Evolutionary conservation across 2,113 vertebrate genomes (phyloP), one percentile per base, ranked within the genome.

Genomic region (Nerophis ophidion): DNA sequence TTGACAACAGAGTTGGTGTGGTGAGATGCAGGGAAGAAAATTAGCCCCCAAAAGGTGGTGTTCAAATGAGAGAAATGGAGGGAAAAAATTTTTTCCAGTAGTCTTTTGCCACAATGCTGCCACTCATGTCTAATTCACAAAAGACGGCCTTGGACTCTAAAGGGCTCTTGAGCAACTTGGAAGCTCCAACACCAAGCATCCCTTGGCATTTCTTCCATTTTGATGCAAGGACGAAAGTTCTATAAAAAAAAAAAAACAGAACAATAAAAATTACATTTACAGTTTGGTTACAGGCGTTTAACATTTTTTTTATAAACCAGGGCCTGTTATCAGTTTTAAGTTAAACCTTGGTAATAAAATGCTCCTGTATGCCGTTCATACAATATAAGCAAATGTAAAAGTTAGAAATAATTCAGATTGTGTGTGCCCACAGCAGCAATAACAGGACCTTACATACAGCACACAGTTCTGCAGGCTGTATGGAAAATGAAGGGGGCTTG

Each of bases 151-250:
- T 13, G 5, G 14, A 42, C 26, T 81, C 44, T 53, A 50, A 51
- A 53, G 6, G 6, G 55, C 46, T 48, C 48, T 33, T 49, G 5
- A n/a, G 35, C 48, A 56, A 38, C 26, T n/a, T 19, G 60, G 36
- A 5, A n/a, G 26, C 26, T 45, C 16, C 36, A 44, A 60, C 61
- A 67, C 65, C 47, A 33, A 5, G 52, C 62, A 66, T 62, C 38
- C 63, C 45, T 48, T n/a, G 44, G 59, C 34, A 33, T 19, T 42
- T 60, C 49, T n/a, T 71, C 72, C 75, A 81, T 75, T 35, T 47
- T 33, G 19, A 42, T 13, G 19, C 5, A 15, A 56, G 48, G 48
- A 19, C 5, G 42, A 65, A 15, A 66, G 12, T 68, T 65, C 84
- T 86, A 4, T 34, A 70, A 45, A 7, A 58, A 70, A 45, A 7